These are phyloP conservation scores for Limnephilus lunatus DNA, from an alignment of 2,888 invertebrate genomes.

Conservation along the genomic window DNA sequence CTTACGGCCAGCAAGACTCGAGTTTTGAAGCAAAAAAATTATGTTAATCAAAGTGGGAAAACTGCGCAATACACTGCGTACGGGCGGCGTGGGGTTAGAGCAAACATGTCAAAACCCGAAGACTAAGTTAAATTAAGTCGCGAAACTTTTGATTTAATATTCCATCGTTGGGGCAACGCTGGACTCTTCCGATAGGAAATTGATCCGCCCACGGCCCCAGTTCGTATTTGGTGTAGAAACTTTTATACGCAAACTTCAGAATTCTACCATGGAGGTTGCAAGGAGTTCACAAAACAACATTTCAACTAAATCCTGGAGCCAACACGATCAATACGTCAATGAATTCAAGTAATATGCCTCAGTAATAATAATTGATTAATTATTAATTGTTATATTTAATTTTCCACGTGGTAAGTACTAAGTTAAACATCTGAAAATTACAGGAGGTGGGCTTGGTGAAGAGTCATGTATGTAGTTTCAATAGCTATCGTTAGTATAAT, in stretches of 20 bases:
- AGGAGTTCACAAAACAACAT: not conserved
- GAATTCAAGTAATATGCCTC: no score
- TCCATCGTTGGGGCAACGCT: not conserved
- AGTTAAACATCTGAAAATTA: no score
- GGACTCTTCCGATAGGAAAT: not conserved
- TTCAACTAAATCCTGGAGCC: not conserved
- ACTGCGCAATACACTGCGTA: not conserved
- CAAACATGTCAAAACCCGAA: not conserved
- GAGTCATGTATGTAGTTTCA: no score
- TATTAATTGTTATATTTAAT: no score
- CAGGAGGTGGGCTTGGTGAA: no score
- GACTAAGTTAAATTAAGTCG: not conserved
- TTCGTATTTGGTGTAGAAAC: not conserved
- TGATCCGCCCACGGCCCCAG: not conserved
- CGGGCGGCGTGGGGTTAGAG: not conserved
- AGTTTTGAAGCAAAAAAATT: not conserved
- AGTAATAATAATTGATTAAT: no score
- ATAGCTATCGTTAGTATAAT: no score
- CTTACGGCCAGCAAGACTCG: not conserved
- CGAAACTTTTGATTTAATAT: not conserved
- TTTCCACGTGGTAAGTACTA: no score
- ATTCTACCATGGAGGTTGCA: not conserved
- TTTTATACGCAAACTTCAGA: not conserved
- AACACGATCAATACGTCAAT: no score
- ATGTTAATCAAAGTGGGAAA: not conserved